Conservation (phyloP, 2,797 vertebrate species). For the Mormyrus proboscirostris region DNA sequence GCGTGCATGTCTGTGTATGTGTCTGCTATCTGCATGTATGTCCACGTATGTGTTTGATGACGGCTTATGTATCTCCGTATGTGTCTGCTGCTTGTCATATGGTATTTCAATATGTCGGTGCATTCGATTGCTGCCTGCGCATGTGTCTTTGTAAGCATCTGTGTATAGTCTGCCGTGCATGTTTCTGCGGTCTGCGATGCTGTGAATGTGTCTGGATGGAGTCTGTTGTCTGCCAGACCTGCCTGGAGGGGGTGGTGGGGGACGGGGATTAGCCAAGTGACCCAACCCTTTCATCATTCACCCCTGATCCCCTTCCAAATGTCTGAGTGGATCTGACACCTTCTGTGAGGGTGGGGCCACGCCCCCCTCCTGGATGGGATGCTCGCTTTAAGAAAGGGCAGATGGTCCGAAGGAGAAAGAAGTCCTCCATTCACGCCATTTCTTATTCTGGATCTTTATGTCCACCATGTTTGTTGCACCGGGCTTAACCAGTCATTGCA, state of each 20-base stretch:
- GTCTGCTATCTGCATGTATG: not conserved
- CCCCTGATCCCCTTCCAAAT: conserved; percentile 61
- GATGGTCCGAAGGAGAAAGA: not conserved
- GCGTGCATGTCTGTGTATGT: not conserved
- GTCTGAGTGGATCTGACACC: conserved; percentile 58
- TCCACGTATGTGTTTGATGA: not conserved
- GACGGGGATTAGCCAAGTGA: conserved; percentile 30
- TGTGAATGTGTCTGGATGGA: conserved; percentile 31
- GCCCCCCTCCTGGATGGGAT: conserved; percentile 29
- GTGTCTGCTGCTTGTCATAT: not conserved
- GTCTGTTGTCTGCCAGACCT: conserved; percentile 70
- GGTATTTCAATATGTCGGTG: not conserved
- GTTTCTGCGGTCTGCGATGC: conserved; percentile 77
- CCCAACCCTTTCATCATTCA: conserved; percentile 60
- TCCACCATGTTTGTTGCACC: not conserved
- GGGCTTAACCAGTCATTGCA: not conserved
- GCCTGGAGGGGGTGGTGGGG: conserved; percentile 84
- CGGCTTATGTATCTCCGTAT: not conserved
- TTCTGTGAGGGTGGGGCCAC: conserved; percentile 50
- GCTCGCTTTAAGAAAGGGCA: conserved; percentile 9
- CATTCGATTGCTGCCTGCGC: not conserved
- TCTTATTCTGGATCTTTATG: not conserved
- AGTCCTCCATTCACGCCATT: conserved; percentile 25
- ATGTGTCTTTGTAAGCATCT: not conserved
- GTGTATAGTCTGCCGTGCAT: conserved; percentile 41